Evolutionary conservation across 37 sponge, comb jelly and placozoan genomes (phyloP).

Genomic region (Aphrocallistes beatrix): DNA sequence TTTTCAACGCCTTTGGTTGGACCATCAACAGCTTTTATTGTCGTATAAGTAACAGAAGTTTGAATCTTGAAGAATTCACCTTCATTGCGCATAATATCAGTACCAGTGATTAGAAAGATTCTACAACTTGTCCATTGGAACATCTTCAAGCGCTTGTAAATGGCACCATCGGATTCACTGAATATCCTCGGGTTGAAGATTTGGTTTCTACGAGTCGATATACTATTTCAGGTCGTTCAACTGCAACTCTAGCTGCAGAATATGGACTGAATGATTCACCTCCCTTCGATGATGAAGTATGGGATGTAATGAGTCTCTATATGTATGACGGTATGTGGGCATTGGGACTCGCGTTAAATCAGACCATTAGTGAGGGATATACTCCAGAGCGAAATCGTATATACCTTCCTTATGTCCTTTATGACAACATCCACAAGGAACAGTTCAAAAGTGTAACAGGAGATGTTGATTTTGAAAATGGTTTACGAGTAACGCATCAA

Average conservation of each 20-base stretch:
- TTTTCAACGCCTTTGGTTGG: neutral
- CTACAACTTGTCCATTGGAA: neutral
- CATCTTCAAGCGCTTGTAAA: neutral
- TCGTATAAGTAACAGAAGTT: neutral
- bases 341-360: neutral
- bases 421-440: neutral
- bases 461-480: neutral
- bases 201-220: neutral
- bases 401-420: neutral
- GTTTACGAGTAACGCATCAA: neutral
- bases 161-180: neutral
- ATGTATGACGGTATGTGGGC: slow-evolving; percentile 1
- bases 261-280: neutral
- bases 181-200: neutral
- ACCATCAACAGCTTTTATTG: neutral
- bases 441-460: neutral
- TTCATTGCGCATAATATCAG: neutral
- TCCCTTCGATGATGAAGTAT: neutral
- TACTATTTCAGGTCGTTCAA: neutral
- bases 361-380: neutral
- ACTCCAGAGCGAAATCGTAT: neutral
- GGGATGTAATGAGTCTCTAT: neutral
- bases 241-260: neutral
- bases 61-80: neutral
- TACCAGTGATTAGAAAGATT: neutral